Conservation (phyloP, 2,888 invertebrate species). For the Pyralis farinalis region DNA sequence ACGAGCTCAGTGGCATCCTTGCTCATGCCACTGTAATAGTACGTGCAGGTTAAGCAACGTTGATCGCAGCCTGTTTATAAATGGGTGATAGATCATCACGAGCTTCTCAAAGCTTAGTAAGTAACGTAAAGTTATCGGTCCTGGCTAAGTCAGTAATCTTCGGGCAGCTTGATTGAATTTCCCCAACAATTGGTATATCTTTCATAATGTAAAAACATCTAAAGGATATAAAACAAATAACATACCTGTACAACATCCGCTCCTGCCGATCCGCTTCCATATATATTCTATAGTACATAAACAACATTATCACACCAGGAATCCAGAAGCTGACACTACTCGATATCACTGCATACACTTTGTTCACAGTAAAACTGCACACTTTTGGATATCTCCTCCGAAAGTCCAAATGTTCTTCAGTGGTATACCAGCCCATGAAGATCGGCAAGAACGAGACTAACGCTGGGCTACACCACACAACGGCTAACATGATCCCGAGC, state of each 20-base stretch:
- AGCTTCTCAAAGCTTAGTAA: no score
- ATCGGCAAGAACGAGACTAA: constrained; percentile 96
- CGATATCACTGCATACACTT: constrained; percentile 92
- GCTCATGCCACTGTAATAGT: no score
- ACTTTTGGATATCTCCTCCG: constrained; percentile 85
- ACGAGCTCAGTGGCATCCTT: no score
- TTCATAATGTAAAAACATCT: no score
- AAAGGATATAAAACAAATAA: constrained; percentile 29
- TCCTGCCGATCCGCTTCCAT: constrained; percentile 92
- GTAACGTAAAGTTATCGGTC: no score
- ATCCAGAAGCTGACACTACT: constrained; percentile 97
- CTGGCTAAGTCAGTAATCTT: no score
- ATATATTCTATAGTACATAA: constrained; percentile 95
- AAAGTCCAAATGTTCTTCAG: constrained; percentile 87
- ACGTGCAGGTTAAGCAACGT: no score
- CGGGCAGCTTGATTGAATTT: no score
- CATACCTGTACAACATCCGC: constrained; percentile 89
- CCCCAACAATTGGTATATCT: no score
- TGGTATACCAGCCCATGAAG: constrained; percentile 97
- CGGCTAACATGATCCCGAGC: constrained; percentile 90
- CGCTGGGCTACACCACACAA: constrained; percentile 96
- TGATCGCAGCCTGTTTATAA: no score
- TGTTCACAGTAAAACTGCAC: constrained; percentile 93
- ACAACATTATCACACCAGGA: constrained; percentile 95
- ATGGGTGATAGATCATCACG: no score